Percentiles rank a stretch among this genome's conserved stretches.
These are phyloP conservation scores for Protomyctophum bolini DNA, from an alignment of 2,113 vertebrate genomes.

Conservation along the genomic window DNA sequence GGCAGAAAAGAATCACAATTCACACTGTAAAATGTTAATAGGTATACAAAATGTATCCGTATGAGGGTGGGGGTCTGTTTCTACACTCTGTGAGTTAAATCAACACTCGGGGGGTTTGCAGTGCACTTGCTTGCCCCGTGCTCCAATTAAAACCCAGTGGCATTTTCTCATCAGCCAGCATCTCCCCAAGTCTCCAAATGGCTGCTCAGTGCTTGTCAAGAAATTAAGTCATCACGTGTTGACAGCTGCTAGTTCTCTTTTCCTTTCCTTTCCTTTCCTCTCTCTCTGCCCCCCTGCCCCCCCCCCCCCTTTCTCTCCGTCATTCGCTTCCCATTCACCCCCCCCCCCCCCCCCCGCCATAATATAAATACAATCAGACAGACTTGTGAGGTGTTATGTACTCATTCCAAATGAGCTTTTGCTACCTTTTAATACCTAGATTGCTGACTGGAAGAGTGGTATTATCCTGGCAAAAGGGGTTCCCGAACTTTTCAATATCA, in stretches of 20 bases:
- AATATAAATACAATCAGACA: too few species aligned
- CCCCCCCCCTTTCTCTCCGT: not conserved
- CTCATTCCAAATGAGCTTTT: too few species aligned
- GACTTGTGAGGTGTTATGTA: too few species aligned
- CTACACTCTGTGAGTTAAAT: not conserved
- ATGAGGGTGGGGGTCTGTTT: not conserved
- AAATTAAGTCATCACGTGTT: conserved; percentile 74
- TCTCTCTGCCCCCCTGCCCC: not conserved
- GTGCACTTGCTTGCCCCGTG: conserved; percentile 30
- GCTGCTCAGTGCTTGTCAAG: conserved; percentile 71
- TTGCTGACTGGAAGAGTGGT: too few species aligned
- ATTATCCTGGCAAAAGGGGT: too few species aligned
- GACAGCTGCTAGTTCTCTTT: conserved; percentile 59
- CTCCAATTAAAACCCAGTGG: conserved; percentile 69
- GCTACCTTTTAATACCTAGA: too few species aligned
- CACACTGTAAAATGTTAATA: not conserved
- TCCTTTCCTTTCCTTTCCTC: conserved; percentile 12
- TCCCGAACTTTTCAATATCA: too few species aligned
- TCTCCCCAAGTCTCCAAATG: conserved; percentile 67
- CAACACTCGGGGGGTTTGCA: not conserved
- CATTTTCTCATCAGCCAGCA: conserved; percentile 70
- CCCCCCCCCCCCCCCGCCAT: too few species aligned
- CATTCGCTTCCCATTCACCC: not conserved
- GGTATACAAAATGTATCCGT: too few species aligned
- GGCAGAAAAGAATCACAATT: not conserved